Evolutionary conservation across 2,113 vertebrate species (phyloP).

Genomic region (Sinocyclocheilus rhinocerous): DNA sequence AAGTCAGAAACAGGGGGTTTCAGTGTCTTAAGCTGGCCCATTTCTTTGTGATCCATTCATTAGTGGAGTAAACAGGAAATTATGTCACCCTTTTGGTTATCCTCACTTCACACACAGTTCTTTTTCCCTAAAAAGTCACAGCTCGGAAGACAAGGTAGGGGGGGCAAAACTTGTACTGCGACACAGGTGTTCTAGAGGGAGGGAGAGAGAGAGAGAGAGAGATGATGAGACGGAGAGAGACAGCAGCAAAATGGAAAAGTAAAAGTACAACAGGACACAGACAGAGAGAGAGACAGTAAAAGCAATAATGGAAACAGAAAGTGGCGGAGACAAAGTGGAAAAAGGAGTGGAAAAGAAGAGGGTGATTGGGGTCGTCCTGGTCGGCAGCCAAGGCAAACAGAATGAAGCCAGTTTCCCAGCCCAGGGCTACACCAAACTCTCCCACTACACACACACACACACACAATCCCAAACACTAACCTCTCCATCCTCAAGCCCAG

Average conservation of each 20-base stretch:
- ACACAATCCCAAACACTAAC: constrained; percentile 51
- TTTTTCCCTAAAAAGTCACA: constrained; percentile 58
- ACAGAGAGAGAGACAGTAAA: constrained; percentile 21
- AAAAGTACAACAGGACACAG: constrained; percentile 39
- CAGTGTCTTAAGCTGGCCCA: constrained; percentile 36
- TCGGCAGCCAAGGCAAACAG: constrained; percentile 62
- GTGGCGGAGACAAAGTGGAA: constrained; percentile 47
- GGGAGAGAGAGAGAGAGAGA: neutral
- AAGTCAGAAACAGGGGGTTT: constrained; percentile 8
- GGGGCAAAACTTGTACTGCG: constrained; percentile 29
- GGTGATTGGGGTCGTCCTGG: constrained; percentile 63
- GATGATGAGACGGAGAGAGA: neutral
- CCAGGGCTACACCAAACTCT: constrained; percentile 34
- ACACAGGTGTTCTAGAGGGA: constrained; percentile 16
- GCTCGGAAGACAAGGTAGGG: constrained; percentile 32
- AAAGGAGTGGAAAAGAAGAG: constrained; percentile 57
- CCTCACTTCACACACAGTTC: constrained; percentile 52
- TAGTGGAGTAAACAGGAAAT: constrained; percentile 71
- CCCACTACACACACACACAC: constrained; percentile 47
- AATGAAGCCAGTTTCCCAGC: constrained; percentile 65
- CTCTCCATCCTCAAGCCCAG: constrained; percentile 28
- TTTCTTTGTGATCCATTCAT: constrained; percentile 62
- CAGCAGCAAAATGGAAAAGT: constrained; percentile 41
- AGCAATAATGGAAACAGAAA: constrained; percentile 50
- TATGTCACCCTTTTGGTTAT: constrained; percentile 54